Evolutionary conservation across 2,113 vertebrate species (phyloP).

Genomic region (Phylloscopus whistleri): DNA sequence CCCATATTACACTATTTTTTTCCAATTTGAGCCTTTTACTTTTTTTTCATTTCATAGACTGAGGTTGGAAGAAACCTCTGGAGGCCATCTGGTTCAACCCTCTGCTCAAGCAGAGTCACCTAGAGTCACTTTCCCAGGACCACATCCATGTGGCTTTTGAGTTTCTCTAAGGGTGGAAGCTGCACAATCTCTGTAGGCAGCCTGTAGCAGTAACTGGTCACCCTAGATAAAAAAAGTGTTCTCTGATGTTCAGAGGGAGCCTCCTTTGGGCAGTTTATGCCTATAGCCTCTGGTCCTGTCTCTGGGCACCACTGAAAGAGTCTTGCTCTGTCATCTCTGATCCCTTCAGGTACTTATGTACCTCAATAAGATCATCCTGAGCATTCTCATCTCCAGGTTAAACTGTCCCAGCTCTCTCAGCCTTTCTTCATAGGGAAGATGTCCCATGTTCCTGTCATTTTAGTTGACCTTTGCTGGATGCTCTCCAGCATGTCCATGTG

Average conservation of each 20-base stretch:
- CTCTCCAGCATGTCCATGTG: neutral
- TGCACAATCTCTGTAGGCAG: neutral
- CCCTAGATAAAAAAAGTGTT: neutral
- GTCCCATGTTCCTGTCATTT: neutral
- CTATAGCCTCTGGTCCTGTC: neutral
- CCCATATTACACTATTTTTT: neutral
- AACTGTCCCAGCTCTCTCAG: neutral
- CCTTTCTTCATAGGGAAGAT: neutral
- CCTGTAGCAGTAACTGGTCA: neutral
- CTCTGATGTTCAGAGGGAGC: neutral
- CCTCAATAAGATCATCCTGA: neutral
- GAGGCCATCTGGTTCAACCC: neutral
- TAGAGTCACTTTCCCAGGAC: neutral
- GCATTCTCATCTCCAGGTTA: neutral
- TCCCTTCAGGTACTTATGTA: neutral
- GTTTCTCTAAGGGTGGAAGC: neutral
- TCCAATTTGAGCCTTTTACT: neutral
- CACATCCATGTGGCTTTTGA: neutral
- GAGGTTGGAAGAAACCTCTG: neutral
- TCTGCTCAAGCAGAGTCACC: neutral
- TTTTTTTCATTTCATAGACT: neutral
- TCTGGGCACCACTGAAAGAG: neutral
- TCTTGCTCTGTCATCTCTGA: neutral
- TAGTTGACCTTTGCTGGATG: neutral
- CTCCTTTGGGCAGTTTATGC: neutral